These are phyloP conservation scores for Panthera tigris DNA, from an alignment of 2,113 vertebrate species.

Conservation along the genomic window DNA sequence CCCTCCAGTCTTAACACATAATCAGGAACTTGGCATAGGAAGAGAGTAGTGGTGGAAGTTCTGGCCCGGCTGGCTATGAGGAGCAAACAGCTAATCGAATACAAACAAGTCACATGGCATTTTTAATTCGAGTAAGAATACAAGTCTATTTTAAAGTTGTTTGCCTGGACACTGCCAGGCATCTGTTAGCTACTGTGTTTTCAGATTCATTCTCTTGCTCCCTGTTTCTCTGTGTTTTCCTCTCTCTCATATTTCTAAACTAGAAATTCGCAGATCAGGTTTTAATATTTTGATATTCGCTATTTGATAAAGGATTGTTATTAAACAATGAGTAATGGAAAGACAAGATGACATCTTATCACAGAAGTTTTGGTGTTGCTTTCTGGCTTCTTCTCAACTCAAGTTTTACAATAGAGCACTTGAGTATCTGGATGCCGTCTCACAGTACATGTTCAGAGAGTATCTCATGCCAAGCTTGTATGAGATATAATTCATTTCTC, in stretches of 20 bases:
- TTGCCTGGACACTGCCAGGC: constrained; percentile 60
- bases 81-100: constrained; percentile 65
- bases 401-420: neutral
- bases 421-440: neutral
- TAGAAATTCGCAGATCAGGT: neutral
- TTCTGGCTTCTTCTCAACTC: neutral
- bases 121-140: constrained; percentile 70
- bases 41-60: neutral
- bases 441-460: neutral
- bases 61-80: constrained; percentile 26
- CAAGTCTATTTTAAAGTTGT: constrained; percentile 71
- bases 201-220: neutral
- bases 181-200: constrained; percentile 59
- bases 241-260: neutral
- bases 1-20: constrained; percentile 22
- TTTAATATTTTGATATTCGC: neutral
- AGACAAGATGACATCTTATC: neutral
- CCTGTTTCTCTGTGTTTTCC: neutral
- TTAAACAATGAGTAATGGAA: neutral
- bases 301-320: neutral
- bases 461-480: neutral
- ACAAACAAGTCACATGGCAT: constrained; percentile 63
- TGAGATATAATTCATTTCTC: neutral
- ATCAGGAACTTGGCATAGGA: constrained; percentile 50
- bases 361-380: neutral